A percentile compares a stretch with the other conserved stretches of the same genome.
phyloP scores from a whole-genome alignment of 2,888 invertebrate species.

The Anaspis maculata region DNA sequence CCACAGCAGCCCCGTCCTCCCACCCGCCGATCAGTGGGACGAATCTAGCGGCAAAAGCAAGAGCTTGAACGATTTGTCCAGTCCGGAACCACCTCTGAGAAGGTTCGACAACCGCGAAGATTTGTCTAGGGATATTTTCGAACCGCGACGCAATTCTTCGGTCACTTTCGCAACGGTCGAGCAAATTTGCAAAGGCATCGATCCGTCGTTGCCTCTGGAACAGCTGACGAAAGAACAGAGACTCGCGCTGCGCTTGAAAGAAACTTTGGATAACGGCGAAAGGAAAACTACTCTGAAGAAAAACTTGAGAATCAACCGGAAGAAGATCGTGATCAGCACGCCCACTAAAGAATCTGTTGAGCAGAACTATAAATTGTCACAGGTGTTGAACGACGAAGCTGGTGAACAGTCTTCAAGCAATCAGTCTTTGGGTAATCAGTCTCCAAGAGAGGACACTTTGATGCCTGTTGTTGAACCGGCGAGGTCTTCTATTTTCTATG shows the following conservation, averaged over 20 bases:
- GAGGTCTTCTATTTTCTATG: background rate
- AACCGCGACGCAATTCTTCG: conserved; percentile 5
- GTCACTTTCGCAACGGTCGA: conserved; percentile 25
- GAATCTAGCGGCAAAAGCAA: conserved; percentile 1
- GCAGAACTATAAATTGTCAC: conserved; percentile 22
- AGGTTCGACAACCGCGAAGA: conserved; percentile 5
- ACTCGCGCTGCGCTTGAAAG: conserved; percentile 27
- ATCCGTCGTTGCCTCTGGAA: conserved; percentile 21
- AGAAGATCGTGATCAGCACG: conserved; percentile 25
- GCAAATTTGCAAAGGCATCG: conserved; percentile 24
- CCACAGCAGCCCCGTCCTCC: background rate
- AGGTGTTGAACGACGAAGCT: conserved; percentile 16
- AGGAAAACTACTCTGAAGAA: conserved; percentile 26
- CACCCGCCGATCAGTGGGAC: background rate
- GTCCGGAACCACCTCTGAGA: background rate
- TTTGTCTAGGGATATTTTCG: no score
- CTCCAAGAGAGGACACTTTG: no score
- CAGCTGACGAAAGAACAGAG: conserved; percentile 28
- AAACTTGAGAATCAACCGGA: conserved; percentile 15
- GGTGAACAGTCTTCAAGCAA: no score
- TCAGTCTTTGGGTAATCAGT: no score
- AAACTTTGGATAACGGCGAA: conserved; percentile 27
- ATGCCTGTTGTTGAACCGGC: conserved; percentile 1
- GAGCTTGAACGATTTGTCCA: conserved; percentile 4
- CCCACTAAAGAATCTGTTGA: conserved; percentile 29